Evolutionary conservation across 2,797 vertebrate species (phyloP).

Genomic region (Acanthopagrus latus): DNA sequence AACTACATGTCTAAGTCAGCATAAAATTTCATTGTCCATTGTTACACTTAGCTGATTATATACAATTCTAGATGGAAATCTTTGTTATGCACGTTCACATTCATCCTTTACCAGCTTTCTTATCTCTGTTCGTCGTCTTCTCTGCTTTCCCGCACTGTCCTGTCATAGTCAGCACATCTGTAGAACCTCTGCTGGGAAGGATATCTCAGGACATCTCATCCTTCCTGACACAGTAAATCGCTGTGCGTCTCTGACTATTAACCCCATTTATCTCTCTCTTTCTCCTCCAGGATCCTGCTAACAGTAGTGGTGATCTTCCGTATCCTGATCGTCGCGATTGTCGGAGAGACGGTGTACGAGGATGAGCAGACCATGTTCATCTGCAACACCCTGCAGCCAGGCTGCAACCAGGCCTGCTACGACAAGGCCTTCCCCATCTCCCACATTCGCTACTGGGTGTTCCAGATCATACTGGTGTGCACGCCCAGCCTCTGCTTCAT

Average conservation of each 20-base stretch:
- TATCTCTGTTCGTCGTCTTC: not conserved
- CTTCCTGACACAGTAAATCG: conserved; percentile 1
- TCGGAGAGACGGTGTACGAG: conserved; percentile 93
- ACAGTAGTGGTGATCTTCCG: conserved; percentile 95
- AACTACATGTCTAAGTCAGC: not conserved
- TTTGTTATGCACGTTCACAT: not conserved
- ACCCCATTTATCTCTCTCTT: conserved; percentile 35
- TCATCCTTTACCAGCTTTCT: not conserved
- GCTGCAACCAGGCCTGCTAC: conserved; percentile 95
- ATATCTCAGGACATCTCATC: conserved; percentile 49
- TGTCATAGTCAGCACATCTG: conserved; percentile 2
- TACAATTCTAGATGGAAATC: not conserved
- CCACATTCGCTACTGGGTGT: conserved; percentile 94
- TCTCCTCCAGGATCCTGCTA: conserved; percentile 88
- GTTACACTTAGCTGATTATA: conserved; percentile 1
- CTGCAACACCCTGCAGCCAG: conserved; percentile 94
- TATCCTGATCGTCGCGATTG: conserved; percentile 93
- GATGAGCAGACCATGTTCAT: conserved; percentile 95
- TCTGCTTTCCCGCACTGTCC: not conserved
- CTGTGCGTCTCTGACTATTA: conserved; percentile 20
- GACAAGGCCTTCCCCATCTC: conserved; percentile 95
- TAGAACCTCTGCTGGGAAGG: conserved; percentile 10
- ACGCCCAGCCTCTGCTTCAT: conserved; percentile 93
- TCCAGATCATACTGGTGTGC: conserved; percentile 92
- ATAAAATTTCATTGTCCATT: conserved; percentile 6